A percentile compares a stretch with the other conserved stretches of the same genome.
Conservation (phyloP, 2,113 vertebrate genomes). For the Dolichallabes microphthalmus region DNA sequence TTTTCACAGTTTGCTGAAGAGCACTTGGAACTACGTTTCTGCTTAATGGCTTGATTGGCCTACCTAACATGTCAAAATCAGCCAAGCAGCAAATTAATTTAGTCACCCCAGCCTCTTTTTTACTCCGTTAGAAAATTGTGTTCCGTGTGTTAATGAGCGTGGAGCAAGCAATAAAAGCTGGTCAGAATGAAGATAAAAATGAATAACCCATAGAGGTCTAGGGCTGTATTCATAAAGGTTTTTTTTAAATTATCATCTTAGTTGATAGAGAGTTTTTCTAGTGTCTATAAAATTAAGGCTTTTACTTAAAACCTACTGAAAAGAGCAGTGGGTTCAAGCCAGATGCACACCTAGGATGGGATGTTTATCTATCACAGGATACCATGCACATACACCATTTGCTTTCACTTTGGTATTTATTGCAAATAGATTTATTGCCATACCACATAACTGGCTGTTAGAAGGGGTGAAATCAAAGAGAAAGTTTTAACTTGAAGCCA, state of each 20-base stretch:
- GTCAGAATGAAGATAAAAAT: constrained; percentile 8
- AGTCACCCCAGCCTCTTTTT: constrained; percentile 5
- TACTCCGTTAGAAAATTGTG: constrained; percentile 26
- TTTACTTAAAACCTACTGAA: background rate
- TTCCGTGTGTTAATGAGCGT: constrained; percentile 31
- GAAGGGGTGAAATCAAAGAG: background rate
- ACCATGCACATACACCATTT: background rate
- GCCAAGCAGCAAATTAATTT: constrained; percentile 48
- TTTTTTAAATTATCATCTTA: too few species aligned
- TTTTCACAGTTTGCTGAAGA: constrained; percentile 29
- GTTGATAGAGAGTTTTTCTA: background rate
- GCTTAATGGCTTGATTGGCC: constrained; percentile 39
- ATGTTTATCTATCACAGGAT: background rate
- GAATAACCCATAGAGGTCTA: background rate
- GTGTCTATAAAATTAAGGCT: background rate
- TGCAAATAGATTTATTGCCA: background rate
- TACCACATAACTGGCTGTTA: background rate
- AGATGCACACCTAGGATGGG: background rate
- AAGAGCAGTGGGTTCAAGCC: background rate
- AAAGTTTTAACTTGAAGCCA: background rate
- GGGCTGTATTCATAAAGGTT: background rate
- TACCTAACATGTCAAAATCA: constrained; percentile 12
- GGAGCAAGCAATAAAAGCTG: background rate
- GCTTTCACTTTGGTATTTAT: background rate
- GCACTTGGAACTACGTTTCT: constrained; percentile 26